Evolutionary conservation across 2,888 invertebrate genomes (phyloP), one percentile per base, ranked within the genome.

Genomic region (Vesta saturnalis): DNA sequence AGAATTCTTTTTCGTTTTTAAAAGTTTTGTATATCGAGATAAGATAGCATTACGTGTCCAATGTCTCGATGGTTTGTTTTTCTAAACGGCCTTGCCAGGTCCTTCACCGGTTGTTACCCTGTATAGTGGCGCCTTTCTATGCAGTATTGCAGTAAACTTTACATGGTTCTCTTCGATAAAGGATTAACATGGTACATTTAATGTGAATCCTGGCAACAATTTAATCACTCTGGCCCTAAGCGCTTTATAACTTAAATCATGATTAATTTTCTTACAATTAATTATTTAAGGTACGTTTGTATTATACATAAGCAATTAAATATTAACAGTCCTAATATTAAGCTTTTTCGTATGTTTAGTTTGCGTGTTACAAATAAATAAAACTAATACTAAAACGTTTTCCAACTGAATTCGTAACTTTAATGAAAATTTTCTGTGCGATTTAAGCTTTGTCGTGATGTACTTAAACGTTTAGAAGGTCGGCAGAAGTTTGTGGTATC

Each of bases 41-140:
- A 8, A 39, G 39, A 39, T 39, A 39, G 8, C 64, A 63, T 60
- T 64, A 58, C 69, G 70, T 62, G 70, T 58, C 63, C 67, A 66
- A 62, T 58, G 64, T 69, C 67, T 69, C 70, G 67, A 19, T 70
- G 69, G 52, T 66, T 58, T 72, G 62, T 63, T 21, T 19, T 49
- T 59, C 62, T 30, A 60, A 56, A 46, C 72, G 73, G 71, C 73
- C 73, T 73, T 73, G 73, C 61, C 65, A 71, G 76, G 76, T 75
- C 76, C 74, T 76, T 76, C 76, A 76, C 76, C 76, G 76, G 76
- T 76, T 76, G 75, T 76, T 76, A 74, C 72, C 74, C 76, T 60
- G 72, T 57, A 58, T 58, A 56, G 67, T 67, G 70, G 72, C 67
- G 69, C 67, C 66, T 62, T 55, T 55, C n/a, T 47, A 16, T 54